Evolutionary conservation across 2,888 invertebrate genomes (phyloP).

Genomic region (Patella pellucida): DNA sequence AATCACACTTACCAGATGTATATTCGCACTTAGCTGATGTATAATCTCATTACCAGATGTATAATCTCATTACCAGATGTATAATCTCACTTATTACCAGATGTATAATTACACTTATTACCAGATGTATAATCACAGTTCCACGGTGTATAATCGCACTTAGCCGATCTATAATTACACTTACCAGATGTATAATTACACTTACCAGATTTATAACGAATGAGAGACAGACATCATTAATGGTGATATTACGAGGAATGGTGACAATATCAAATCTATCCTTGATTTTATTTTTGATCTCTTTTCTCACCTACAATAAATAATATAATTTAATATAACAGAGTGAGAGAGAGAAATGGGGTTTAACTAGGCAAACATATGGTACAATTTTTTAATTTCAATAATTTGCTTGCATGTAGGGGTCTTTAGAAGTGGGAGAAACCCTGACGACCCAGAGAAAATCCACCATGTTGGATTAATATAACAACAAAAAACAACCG

Average conservation of each 20-base stretch:
- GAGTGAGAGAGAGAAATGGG: too few species aligned
- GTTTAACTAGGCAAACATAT: too few species aligned
- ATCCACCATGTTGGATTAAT: too few species aligned
- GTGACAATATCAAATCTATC: slow-evolving; percentile 63
- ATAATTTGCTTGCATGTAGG: too few species aligned
- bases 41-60: neutral
- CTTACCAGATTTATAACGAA: slow-evolving; percentile 67
- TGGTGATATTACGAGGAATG: slow-evolving; percentile 65
- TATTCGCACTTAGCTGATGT: too few species aligned
- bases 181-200: neutral
- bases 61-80: slow-evolving; percentile 57
- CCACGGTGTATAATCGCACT: too few species aligned
- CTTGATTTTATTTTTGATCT: slow-evolving; percentile 62
- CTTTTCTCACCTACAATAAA: slow-evolving; percentile 53
- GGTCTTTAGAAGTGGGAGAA: too few species aligned
- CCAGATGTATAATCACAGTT: slow-evolving; percentile 69
- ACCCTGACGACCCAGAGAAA: too few species aligned
- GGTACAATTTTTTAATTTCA: too few species aligned
- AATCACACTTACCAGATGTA: slow-evolving; percentile 62
- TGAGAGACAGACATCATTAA: slow-evolving; percentile 67
- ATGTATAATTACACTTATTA: slow-evolving; percentile 36
- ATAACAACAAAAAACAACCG: too few species aligned
- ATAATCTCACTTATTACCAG: slow-evolving; percentile 43
- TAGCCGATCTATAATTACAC: neutral
- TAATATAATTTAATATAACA: neutral